Percentiles rank a stretch among this genome's conserved stretches.
Conservation (phyloP, 2,888 invertebrate species). For the Hedya salicella region DNA sequence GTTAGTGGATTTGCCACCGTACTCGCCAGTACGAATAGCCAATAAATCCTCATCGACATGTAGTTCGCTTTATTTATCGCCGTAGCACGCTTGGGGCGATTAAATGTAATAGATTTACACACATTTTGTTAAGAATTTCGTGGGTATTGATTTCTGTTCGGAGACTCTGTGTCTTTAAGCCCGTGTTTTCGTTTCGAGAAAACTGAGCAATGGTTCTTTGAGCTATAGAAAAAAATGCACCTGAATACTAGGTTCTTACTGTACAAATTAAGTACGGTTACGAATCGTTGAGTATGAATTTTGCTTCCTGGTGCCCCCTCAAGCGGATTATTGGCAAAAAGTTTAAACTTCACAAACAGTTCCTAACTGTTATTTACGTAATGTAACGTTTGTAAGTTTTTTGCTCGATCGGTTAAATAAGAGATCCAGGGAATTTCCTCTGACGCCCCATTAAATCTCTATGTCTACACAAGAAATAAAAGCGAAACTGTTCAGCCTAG, state of each 20-base stretch:
- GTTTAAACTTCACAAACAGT: slow-evolving; percentile 65
- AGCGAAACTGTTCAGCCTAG: neutral
- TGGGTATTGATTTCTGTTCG: neutral
- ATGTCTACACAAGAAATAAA: neutral
- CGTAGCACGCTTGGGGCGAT: neutral
- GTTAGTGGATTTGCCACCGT: slow-evolving; percentile 32
- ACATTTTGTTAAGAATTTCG: neutral
- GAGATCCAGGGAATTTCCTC: slow-evolving; percentile 7
- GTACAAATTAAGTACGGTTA: neutral
- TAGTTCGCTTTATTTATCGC: slow-evolving; percentile 18
- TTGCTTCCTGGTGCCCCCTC: slow-evolving; percentile 52
- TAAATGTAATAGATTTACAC: neutral
- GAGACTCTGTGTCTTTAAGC: too few species aligned
- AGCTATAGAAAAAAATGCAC: too few species aligned
- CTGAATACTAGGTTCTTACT: too few species aligned
- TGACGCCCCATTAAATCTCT: slow-evolving; percentile 1
- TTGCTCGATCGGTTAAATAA: slow-evolving; percentile 16
- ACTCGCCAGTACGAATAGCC: slow-evolving; percentile 13
- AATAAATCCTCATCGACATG: slow-evolving; percentile 22
- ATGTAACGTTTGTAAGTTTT: slow-evolving; percentile 15
- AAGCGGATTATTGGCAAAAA: slow-evolving; percentile 63
- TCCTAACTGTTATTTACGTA: slow-evolving; percentile 54
- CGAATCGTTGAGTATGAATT: slow-evolving; percentile 39
- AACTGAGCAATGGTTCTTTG: too few species aligned
- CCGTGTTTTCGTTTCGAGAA: too few species aligned